Base-by-base conservation (phyloP, 2,113 vertebrate species). In the Halichoeres trimaculatus region DNA sequence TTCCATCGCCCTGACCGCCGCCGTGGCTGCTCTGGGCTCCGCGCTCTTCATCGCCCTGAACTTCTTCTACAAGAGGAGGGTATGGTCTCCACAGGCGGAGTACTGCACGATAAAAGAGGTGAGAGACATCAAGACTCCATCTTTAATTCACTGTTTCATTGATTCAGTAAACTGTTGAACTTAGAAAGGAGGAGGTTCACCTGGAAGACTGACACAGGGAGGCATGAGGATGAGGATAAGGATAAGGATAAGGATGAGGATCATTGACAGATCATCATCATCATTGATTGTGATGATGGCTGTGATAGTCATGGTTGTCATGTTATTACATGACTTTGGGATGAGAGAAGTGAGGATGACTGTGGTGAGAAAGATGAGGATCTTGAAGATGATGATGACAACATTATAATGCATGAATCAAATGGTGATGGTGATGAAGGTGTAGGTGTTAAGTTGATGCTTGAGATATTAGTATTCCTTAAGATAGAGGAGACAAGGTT, bases 31-130 rank as follows among this genome's bases (percentile, higher is more conserved):
- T 5, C 84, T 97, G 19, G 95, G 95, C 24, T 96, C 95, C 8
- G 93, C 95, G 38, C 89, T 98, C 59, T 95, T 96, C 88, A 90
- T 97, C 74, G 93, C 95, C 53, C 88, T 95, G 83, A 96, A 92
- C 88, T 73, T 91, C 34, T 95, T 94, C 83, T 95, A 94, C 84
- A 80, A 62, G 78, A 83, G 91, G 78, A 85, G 91, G 2, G 80
- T 84, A 69, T 92, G 93, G 94, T 90, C 91, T 19, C 90, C 94
- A 16, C 89, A 92, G 54, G 76, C 87, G 71, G 88, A 93, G 13
- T 93, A 83, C 65, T 83, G 78, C 85, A 84, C 81, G 23, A 84
- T 91, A 77, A 76, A 69, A 77, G 83, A 91, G 94, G 79, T 91
- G 58, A 76, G 84, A 63, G 22, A 20, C 0, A 19, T 6, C 7